Evolutionary conservation across 2,113 vertebrate genomes (phyloP), one percentile per base, ranked within the genome.

Genomic region (Caretta caretta): DNA sequence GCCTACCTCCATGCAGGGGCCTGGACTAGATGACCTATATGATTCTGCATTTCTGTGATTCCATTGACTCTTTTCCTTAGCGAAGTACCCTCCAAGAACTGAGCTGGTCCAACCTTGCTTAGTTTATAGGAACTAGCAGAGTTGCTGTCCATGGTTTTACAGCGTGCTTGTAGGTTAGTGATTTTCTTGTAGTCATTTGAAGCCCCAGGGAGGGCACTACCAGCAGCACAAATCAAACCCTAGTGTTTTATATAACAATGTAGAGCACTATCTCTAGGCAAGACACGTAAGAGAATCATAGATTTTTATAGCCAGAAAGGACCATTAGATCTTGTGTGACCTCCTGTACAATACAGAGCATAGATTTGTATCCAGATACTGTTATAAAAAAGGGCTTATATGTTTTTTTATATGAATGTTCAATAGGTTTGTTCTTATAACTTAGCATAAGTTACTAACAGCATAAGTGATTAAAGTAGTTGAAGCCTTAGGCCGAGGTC

Each of bases 61-160:
- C 10, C 53, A 25, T 86, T 20, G n/a, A 50, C 46, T 80, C 25
- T 62, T 35, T 78, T 94, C 80, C 59, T 89, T 82, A 42, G 69
- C 86, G 91, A 62, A 31, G 19, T 80, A 38, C 4, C 75, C 88
- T 91, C 53, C 29, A n/a, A 76, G 65, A 50, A 2, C 2, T 20
- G 29, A 29, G 9, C 11, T 89, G 59, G 20, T 0, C 0, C 51
- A 48, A 51, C 4, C 31, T 91, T 65, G 10, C 62, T 86, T 48
- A 82, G 4, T 82, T 87, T 86, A 90, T 86, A 91, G 54, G 53
- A 97, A 85, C 80, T 31, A 88, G 10, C 17, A 42, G 65, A 94
- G 83, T 6, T 4, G 59, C 6, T 89, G 14, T 4, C 22, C 3
- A 2, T 76, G 2, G 56, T 38, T 75, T n/a, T 46, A 42, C 5